Conservation (phyloP, 2,888 invertebrate genomes). For the Dryadula phaetusa region DNA sequence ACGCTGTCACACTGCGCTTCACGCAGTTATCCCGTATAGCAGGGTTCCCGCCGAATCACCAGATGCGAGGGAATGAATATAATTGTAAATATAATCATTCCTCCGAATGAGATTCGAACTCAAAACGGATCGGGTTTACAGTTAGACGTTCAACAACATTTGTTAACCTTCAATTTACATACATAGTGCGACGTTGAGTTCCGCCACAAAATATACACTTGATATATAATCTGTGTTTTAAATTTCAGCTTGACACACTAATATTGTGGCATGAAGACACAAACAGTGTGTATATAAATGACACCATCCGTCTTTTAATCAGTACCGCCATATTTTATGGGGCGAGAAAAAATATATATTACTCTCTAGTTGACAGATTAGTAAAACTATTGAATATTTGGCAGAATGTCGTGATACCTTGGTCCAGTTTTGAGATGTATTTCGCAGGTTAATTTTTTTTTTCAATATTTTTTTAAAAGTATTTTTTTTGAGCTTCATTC, state of each 20-base stretch:
- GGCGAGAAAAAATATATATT: constrained; percentile 40
- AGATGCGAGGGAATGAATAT: no score
- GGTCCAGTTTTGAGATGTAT: constrained; percentile 53
- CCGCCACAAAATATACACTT: no score
- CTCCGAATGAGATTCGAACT: no score
- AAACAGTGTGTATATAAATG: constrained; percentile 45
- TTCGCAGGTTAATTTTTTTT: constrained; percentile 49
- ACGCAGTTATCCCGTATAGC: no score
- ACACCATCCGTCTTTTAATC: constrained; percentile 51
- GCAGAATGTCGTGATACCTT: constrained; percentile 49
- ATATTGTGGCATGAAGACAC: constrained; percentile 50
- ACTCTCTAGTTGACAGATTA: constrained; percentile 51
- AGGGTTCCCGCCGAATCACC: no score
- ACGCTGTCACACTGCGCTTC: no score
- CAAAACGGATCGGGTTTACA: no score
- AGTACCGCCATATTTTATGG: constrained; percentile 53
- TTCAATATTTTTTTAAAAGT: no score
- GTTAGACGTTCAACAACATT: no score
- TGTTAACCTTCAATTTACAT: no score
- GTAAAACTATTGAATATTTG: constrained; percentile 53
- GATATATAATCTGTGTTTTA: background rate
- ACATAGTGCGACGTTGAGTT: no score
- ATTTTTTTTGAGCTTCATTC: background rate
- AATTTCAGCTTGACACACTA: constrained; percentile 54
- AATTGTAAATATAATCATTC: no score